Base-by-base conservation (phyloP, 2,113 vertebrate species). In the Bufo bufo region DNA sequence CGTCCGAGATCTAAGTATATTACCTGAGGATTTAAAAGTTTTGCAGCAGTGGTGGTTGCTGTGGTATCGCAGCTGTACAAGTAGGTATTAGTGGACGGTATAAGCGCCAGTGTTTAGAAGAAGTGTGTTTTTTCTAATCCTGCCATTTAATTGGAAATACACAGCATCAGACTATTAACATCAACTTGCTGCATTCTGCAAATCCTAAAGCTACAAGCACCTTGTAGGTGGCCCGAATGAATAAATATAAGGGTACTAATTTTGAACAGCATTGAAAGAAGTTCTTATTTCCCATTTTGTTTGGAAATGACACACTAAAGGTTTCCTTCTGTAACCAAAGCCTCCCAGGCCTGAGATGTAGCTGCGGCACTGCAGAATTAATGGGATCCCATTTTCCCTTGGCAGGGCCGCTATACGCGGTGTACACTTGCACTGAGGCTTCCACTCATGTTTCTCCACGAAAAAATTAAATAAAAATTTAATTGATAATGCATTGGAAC, bases 311-410 rank as follows among this genome's bases (percentile, higher is more conserved):
- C 59, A 49, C 47, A 50, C 16, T 9, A 75, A 80, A 19, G 19
- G 17, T 19, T 81, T 61, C 43, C 78, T 14, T 81, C 78, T 43
- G 49, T 81, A 81, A 45, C 54, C 33, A 47, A 81, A 61, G 56
- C 47, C 16, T 33, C 13, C 6, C 77, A 78, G 74, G 19, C 69
- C 69, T 4, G 33, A 45, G 69, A 0, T 72, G 69, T 45, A 47
- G 33, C 16, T 47, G 47, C 17, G 14, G 69, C 69, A 14, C 33
- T 12, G 69, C 69, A 72, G 69, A 7, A 72, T 72, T 45, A 72
- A 72, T 72, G 69, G 43, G 1, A 72, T 72, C 66, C 43, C 23
- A 71, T 71, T 33, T 71, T 14, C 1, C 66, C 66, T 71, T 45
- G 69, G 69, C 69, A 45, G 33, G 14, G 14, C 33, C 8, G 43